Base-by-base conservation (phyloP, 2,797 vertebrate genomes). In the Acanthis flammea region DNA sequence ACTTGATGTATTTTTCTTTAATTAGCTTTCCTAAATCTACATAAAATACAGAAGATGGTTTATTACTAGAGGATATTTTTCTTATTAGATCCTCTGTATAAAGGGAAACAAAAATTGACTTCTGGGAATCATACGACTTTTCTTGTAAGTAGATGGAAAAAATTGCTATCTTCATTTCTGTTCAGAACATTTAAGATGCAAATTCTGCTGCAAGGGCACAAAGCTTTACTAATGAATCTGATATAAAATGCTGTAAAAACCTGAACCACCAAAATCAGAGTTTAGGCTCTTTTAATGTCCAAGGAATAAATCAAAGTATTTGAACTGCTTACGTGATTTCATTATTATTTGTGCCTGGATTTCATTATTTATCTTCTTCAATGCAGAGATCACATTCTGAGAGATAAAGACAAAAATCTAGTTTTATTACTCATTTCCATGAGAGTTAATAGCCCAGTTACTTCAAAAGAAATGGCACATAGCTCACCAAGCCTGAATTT, bases 371-470 rank as follows among this genome's bases (percentile, higher is more conserved):
- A 48, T 88, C 53, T 92, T 91, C 66, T 63, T 78, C 63, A 73
- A 45, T 37, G n/a, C 48, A 65, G 62, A 90, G 41, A 88, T 83
- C 30, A 33, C 48, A 37, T 81, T 92, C 73, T 67, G 53, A 92
- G 79, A 84, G 28, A 92, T 27, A 79, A 90, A 91, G 66, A 90
- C 76, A 92, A 92, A 93, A 81, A 81, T 71, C n/a, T 86, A 83
- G 37, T 84, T 86, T 72, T 83, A 66, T 25, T 63, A 23, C 70
- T 94, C 24, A 67, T 61, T 80, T 96, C 48, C 23, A 4, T 76
- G 70, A 54, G 62, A 90, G 74, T 86, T 92, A 92, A 86, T 92
- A 88, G 50, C 76, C 41, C 53, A 37, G 35, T 67, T 73, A 92
- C 94, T 94, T 96, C 79, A 92, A 94, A 96, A 91, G 70, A 55